Evolutionary conservation across 2,113 vertebrate genomes (phyloP).

Genomic region (Antigone vipio): DNA sequence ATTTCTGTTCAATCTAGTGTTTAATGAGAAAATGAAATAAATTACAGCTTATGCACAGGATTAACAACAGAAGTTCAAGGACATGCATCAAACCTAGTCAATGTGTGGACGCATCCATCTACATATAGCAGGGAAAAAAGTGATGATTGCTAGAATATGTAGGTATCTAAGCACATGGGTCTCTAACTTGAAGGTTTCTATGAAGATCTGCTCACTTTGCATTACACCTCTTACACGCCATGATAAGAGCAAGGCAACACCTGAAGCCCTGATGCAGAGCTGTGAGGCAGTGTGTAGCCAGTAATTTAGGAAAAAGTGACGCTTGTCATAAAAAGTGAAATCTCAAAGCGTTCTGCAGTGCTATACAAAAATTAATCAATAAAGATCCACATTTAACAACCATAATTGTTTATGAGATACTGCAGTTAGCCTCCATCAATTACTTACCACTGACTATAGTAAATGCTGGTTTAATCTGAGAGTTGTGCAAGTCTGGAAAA

Average conservation of each 20-base stretch:
- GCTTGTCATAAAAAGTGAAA: not conserved
- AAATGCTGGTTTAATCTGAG: not conserved
- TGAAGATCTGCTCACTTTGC: not conserved
- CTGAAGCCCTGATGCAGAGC: not conserved
- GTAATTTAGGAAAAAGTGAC: not conserved
- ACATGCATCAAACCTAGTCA: not conserved
- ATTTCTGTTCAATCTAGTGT: not conserved
- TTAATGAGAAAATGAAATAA: not conserved
- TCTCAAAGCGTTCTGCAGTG: not conserved
- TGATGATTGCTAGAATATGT: not conserved
- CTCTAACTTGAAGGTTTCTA: not conserved
- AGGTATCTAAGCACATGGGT: not conserved
- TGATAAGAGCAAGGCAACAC: not conserved
- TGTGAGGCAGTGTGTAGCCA: not conserved
- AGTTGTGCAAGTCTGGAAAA: not conserved
- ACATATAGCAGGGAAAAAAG: not conserved
- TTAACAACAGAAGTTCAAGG: not conserved
- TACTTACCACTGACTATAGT: not conserved
- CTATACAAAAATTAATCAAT: not conserved
- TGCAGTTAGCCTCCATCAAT: not conserved
- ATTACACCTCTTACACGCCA: not conserved
- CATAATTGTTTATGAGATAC: not conserved
- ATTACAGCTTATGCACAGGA: not conserved
- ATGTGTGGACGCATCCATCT: not conserved
- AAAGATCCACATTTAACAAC: not conserved